Evolutionary conservation across 1,140 invertebrate genomes (phyloP).

Genomic region (Venustaconcha ellipsiformis): DNA sequence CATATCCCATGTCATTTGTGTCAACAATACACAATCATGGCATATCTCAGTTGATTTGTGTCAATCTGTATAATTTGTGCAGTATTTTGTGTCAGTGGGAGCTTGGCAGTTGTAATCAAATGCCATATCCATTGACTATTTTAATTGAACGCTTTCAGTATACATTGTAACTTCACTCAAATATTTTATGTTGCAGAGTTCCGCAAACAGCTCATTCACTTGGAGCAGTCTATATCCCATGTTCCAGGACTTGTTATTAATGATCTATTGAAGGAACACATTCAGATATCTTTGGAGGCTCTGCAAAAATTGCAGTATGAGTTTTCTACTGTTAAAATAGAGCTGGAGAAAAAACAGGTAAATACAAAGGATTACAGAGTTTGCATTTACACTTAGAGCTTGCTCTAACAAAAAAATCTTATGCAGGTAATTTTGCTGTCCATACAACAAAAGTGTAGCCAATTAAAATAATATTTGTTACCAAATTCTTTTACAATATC

Average conservation of each 20-base stretch:
- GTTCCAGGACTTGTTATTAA: conserved; percentile 55
- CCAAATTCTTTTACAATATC: too few species aligned
- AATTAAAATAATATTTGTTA: too few species aligned
- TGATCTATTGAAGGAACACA: conserved; percentile 45
- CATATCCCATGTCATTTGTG: too few species aligned
- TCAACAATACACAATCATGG: too few species aligned
- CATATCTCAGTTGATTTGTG: too few species aligned
- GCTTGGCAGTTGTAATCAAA: neutral
- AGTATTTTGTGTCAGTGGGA: too few species aligned
- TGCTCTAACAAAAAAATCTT: too few species aligned
- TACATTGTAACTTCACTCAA: neutral
- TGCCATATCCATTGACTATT: neutral
- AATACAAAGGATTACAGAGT: too few species aligned
- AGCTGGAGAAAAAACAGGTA: conserved; percentile 52
- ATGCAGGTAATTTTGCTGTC: too few species aligned
- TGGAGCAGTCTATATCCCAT: conserved; percentile 49
- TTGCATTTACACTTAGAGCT: too few species aligned
- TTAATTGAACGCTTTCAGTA: neutral
- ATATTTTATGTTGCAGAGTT: conserved; percentile 53
- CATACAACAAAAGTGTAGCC: too few species aligned
- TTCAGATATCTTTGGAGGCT: conserved; percentile 27
- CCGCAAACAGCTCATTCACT: conserved; percentile 48
- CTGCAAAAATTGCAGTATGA: conserved; percentile 38
- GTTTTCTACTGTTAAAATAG: conserved; percentile 36
- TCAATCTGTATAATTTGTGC: too few species aligned